A percentile compares a stretch with the other conserved stretches of the same genome.
Evolutionary conservation across 2,797 vertebrate genomes (phyloP).

Genomic region (Neostethus bicornis): DNA sequence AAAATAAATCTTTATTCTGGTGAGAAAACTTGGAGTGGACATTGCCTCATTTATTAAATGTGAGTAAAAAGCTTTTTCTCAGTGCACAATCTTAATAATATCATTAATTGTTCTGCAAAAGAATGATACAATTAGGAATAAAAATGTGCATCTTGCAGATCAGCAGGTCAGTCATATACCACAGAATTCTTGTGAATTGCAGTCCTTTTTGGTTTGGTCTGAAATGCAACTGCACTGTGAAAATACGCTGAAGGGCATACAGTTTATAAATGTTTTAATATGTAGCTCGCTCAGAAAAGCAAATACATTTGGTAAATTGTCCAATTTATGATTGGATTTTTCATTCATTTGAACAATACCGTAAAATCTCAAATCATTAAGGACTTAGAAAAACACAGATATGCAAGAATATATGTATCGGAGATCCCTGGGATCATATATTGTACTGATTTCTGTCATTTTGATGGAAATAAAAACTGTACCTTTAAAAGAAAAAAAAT

Average conservation of each 20-base stretch:
- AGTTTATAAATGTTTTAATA: neutral
- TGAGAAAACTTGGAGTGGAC: constrained; percentile 14
- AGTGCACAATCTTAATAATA: too few relatives aligned
- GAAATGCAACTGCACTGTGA: neutral
- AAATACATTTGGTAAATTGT: neutral
- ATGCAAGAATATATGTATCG: too few relatives aligned
- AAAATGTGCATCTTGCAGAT: too few relatives aligned
- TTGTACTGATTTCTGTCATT: neutral
- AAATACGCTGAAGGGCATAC: neutral
- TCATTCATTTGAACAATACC: neutral
- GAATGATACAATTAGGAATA: too few relatives aligned
- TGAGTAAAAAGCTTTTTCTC: too few relatives aligned
- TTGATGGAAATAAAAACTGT: constrained; percentile 42
- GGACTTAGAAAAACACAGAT: too few relatives aligned
- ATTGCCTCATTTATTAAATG: neutral
- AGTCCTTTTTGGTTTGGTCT: too few relatives aligned
- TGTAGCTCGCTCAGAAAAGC: neutral
- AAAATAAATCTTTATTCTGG: constrained; percentile 42
- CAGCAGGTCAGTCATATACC: too few relatives aligned
- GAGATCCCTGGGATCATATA: too few relatives aligned
- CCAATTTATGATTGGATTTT: neutral
- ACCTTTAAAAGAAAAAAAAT: constrained; percentile 69
- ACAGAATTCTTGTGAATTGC: too few relatives aligned
- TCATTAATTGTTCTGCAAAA: too few relatives aligned
- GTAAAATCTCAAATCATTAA: too few relatives aligned